phyloP scores from a whole-genome alignment of 2,888 invertebrate genomes.

The Polyploca ridens region DNA sequence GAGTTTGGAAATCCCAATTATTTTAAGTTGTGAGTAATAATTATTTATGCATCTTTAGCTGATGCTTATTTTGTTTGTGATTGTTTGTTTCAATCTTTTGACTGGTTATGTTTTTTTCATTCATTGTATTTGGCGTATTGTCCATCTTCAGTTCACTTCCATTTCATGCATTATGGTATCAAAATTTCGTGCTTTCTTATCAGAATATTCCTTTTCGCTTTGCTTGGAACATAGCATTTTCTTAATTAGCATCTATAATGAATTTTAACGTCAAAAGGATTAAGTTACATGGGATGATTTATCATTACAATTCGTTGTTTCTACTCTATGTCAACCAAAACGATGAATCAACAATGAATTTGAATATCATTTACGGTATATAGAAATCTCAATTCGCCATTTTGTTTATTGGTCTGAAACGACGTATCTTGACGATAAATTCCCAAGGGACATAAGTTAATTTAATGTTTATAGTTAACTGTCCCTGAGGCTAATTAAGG shows the following conservation, averaged over 20 bases:
- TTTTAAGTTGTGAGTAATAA: conserved; percentile 86
- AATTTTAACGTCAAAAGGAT: no score
- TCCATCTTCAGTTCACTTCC: neutral
- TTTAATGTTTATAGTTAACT: no score
- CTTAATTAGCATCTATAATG: neutral
- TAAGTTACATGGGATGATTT: no score
- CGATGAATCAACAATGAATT: no score
- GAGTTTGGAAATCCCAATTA: conserved; percentile 97
- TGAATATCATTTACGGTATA: no score
- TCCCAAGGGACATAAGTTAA: no score
- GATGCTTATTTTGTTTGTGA: neutral
- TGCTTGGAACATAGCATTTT: neutral
- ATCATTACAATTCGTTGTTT: no score
- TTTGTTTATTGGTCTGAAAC: no score
- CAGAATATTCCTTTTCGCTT: neutral
- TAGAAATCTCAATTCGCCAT: no score
- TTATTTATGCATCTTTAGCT: neutral
- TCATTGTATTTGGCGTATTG: neutral
- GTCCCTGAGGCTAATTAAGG: no score
- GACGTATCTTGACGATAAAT: no score
- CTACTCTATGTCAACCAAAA: no score
- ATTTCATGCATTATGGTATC: neutral
- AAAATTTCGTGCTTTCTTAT: neutral
- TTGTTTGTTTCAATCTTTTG: neutral
- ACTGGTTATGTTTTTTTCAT: neutral